A percentile compares a stretch with the other conserved stretches of the same genome.
These are phyloP conservation scores for Cotesia glomerata DNA, from an alignment of 1,140 invertebrate species.

Conservation along the genomic window DNA sequence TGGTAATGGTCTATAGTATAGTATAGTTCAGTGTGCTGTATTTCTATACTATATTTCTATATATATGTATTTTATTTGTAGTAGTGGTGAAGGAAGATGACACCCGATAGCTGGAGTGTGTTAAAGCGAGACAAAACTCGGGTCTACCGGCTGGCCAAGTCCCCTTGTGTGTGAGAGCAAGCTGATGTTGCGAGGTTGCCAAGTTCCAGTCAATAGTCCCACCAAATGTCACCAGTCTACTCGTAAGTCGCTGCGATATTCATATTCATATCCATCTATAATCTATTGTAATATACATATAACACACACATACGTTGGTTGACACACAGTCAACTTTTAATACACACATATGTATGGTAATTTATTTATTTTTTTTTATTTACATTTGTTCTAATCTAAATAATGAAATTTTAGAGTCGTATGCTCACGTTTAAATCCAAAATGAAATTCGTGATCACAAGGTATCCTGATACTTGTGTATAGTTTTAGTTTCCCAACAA, in stretches of 20 bases:
- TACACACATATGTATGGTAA: too few relatives aligned
- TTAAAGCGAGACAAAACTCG: neutral
- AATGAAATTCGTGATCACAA: neutral
- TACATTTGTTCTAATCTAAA: too few relatives aligned
- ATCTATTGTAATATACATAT: too few relatives aligned
- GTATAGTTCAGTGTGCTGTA: too few relatives aligned
- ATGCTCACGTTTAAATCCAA: neutral
- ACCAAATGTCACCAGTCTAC: constrained; percentile 35
- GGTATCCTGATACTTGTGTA: neutral
- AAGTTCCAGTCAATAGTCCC: constrained; percentile 39
- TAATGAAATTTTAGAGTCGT: too few relatives aligned
- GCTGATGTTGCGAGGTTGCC: constrained; percentile 50
- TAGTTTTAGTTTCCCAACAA: neutral
- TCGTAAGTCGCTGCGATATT: neutral
- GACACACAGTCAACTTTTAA: too few relatives aligned
- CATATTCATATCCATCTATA: too few relatives aligned
- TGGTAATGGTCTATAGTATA: constrained; percentile 24
- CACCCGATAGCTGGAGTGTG: neutral
- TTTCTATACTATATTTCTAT: too few relatives aligned
- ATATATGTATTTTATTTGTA: neutral
- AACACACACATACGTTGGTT: too few relatives aligned
- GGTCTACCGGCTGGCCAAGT: too few relatives aligned
- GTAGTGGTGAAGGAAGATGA: constrained; percentile 6
- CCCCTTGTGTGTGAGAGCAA: constrained; percentile 31
- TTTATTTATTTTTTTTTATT: too few relatives aligned